phyloP scores from a whole-genome alignment of 2,888 invertebrate genomes.

The Synanthedon formicaeformis region DNA sequence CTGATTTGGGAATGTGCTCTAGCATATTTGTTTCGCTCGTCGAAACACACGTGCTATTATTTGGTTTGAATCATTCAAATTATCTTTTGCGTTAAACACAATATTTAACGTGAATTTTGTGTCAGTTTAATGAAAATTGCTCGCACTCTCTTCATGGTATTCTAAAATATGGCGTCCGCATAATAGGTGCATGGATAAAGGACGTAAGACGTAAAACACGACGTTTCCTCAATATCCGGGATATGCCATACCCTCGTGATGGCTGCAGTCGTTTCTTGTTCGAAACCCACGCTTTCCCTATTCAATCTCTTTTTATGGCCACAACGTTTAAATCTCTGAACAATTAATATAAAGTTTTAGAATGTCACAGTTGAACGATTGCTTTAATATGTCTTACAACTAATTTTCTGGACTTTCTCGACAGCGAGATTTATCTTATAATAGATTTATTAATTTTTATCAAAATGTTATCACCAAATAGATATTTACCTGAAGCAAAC shows the following conservation, averaged over 20 bases:
- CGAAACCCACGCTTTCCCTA: not conserved
- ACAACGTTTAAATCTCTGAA: not conserved
- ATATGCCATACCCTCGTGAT: not conserved
- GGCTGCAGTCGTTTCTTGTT: not conserved
- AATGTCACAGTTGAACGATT: no score
- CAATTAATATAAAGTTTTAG: not conserved
- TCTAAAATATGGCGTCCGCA: conserved; percentile 9
- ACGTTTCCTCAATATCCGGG: conserved; percentile 4
- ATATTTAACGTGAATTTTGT: not conserved
- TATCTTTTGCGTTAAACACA: no score
- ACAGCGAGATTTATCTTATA: no score
- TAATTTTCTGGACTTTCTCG: no score
- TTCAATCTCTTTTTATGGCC: not conserved
- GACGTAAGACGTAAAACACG: conserved; percentile 8
- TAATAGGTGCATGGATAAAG: conserved; percentile 7
- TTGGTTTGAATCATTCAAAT: no score
- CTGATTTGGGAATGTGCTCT: no score
- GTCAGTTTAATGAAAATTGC: conserved; percentile 5
- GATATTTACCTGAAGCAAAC: no score
- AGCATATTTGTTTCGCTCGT: no score
- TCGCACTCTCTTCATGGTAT: conserved; percentile 10
- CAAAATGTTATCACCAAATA: no score
- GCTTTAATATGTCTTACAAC: no score
- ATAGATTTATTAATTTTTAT: no score
- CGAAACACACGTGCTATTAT: no score